Conservation (phyloP, 2,797 vertebrate genomes). For the Dipus sagitta region DNA sequence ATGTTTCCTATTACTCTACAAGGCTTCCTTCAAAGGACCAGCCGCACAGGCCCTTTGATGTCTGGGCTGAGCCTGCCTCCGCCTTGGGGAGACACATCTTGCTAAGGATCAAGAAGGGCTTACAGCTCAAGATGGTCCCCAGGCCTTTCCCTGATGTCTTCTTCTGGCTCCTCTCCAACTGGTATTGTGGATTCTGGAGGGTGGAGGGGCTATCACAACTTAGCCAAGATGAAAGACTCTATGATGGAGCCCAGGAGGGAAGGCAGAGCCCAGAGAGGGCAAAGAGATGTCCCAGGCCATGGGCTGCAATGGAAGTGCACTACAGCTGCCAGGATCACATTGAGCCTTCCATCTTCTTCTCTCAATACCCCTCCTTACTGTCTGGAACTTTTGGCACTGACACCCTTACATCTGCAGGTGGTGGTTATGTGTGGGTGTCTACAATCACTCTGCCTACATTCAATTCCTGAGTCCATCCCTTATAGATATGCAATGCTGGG, state of each 20-base stretch:
- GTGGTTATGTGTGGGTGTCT: neutral
- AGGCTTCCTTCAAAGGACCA: slow-evolving; percentile 75
- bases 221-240: neutral
- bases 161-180: neutral
- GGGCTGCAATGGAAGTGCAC: neutral
- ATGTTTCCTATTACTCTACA: slow-evolving; percentile 80
- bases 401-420: neutral
- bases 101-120: slow-evolving; percentile 46
- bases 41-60: slow-evolving; percentile 78
- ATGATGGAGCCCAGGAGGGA: neutral
- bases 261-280: neutral
- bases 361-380: neutral
- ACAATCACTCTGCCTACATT: neutral
- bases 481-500: neutral
- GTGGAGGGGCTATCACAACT: rapidly evolving
- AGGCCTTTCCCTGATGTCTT: neutral
- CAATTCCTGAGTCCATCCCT: neutral
- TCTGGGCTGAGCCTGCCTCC: slow-evolving; percentile 65
- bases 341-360: neutral
- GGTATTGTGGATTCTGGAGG: neutral
- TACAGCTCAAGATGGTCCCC: slow-evolving; percentile 52
- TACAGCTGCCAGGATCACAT: neutral
- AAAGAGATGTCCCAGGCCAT: neutral
- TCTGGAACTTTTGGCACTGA: neutral
- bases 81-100: slow-evolving; percentile 62